Percentiles rank a stretch among this genome's conserved stretches.
Evolutionary conservation across 2,113 vertebrate species (phyloP).

Genomic region (Rutilus rutilus): DNA sequence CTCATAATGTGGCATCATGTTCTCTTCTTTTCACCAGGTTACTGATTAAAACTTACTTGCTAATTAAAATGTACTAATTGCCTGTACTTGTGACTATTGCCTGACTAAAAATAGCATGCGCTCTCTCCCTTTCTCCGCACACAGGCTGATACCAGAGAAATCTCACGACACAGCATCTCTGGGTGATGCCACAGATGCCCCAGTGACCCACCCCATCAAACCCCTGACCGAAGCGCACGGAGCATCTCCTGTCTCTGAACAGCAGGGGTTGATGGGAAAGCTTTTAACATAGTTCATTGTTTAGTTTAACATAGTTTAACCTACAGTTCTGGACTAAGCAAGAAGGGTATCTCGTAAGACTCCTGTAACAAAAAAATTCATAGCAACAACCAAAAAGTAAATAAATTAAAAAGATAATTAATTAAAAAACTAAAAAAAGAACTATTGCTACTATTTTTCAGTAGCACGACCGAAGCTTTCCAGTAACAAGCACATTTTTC

Average conservation of each 20-base stretch:
- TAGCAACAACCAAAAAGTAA: too few species aligned
- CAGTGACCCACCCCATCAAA: constrained; percentile 16
- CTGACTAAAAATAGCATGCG: constrained; percentile 61
- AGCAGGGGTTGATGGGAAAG: constrained; percentile 21
- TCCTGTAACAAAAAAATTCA: too few species aligned
- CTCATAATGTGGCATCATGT: constrained; percentile 18
- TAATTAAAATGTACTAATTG: constrained; percentile 75
- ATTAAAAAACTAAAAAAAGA: too few species aligned
- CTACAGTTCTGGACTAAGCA: not conserved
- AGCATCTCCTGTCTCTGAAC: not conserved
- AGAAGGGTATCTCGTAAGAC: not conserved
- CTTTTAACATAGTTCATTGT: constrained; percentile 4
- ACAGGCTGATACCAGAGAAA: constrained; percentile 8
- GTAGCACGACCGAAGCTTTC: too few species aligned
- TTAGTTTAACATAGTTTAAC: too few species aligned
- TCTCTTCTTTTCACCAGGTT: constrained; percentile 46
- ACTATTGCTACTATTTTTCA: too few species aligned
- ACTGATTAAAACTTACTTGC: constrained; percentile 64
- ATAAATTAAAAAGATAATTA: too few species aligned
- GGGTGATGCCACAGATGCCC: not conserved
- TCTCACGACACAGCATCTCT: constrained; percentile 47
- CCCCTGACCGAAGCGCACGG: not conserved
- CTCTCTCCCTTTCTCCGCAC: constrained; percentile 52
- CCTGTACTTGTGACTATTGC: constrained; percentile 65
- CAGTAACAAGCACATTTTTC: too few species aligned